A percentile compares a stretch with the other conserved stretches of the same genome.
These are phyloP conservation scores for Mimachlamys varia DNA, from an alignment of 2,888 invertebrate species.

Conservation along the genomic window DNA sequence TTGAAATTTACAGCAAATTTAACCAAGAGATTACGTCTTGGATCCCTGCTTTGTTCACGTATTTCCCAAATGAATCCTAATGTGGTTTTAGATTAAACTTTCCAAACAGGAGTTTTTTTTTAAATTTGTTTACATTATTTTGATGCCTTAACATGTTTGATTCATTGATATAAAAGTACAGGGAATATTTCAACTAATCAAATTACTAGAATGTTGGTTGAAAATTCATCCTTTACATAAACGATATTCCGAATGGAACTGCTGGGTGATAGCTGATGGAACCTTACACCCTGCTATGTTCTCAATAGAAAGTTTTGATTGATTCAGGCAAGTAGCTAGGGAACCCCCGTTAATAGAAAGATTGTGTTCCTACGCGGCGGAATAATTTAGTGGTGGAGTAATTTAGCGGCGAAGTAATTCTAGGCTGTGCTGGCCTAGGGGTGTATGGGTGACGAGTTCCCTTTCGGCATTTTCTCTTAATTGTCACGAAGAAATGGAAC, in stretches of 20 bases:
- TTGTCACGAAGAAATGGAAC: neutral
- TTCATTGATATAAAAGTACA: neutral
- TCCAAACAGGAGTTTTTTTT: neutral
- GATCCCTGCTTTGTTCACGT: neutral
- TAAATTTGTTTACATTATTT: neutral
- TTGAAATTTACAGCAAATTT: constrained; percentile 31
- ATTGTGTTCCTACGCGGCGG: neutral
- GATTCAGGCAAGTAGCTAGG: neutral
- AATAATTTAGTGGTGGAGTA: neutral
- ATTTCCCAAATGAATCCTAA: neutral
- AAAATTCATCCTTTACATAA: neutral
- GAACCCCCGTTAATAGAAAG: neutral
- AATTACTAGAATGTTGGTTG: neutral
- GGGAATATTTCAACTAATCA: neutral
- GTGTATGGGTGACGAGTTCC: neutral
- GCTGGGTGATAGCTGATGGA: neutral
- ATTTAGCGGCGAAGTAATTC: neutral
- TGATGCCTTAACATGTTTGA: neutral
- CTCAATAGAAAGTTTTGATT: neutral
- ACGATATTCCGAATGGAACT: neutral
- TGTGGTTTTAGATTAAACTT: constrained; percentile 1
- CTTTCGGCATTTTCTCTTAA: neutral
- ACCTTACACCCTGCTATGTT: neutral
- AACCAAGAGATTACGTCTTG: neutral
- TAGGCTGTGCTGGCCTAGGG: neutral